Evolutionary conservation across 53 echinoderm and acorn worm genomes (phyloP), one percentile per base, ranked within the genome.

Genomic region (Holothuria scabra): DNA sequence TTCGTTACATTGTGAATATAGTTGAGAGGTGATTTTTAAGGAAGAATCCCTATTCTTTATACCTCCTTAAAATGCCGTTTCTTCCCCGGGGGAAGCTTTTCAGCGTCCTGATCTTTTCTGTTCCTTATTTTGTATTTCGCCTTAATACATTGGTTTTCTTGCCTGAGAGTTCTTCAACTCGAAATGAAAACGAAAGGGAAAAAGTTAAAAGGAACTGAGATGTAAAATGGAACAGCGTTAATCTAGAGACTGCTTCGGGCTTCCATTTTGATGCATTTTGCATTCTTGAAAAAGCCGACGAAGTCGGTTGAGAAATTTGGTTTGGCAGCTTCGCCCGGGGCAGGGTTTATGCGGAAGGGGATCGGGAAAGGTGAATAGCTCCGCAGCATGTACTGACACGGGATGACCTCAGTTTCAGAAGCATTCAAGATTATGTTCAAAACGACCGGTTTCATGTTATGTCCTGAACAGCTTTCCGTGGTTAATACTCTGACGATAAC

Each of bases 231-330:
- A 79, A 79, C 79, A 79, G 79, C 79, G 59, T 79, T 79, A 79
- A 79, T 79, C 79, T 79, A 79, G 57, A 46, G 20, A 79, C 56
- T 31, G 79, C 79, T 79, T 57, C 79, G 34, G 79, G 79, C 79
- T 56, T 79, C 59, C 79, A 79, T 79, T 79, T 79, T 79, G 79
- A 79, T 59, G 79, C 79, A 79, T 79, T 79, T 79, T 79, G 79
- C 56, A 79, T 79, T 79, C 79, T 79, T 79, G 79, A 79, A 79
- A 79, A 79, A 79, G 79, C 79, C 79, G 79, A 57, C 79, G 55
- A 55, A 79, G 79, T 79, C 79, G 79, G 56, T 24, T 79, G 55
- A 79, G 56, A 79, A 79, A 79, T 79, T 79, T 79, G 35, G 79
- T 79, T 79, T 79, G 79, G 79, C 79, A 79, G 79, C 49, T 55